phyloP scores from a whole-genome alignment of 1,140 invertebrate species.

The Mactra quadrangularis region DNA sequence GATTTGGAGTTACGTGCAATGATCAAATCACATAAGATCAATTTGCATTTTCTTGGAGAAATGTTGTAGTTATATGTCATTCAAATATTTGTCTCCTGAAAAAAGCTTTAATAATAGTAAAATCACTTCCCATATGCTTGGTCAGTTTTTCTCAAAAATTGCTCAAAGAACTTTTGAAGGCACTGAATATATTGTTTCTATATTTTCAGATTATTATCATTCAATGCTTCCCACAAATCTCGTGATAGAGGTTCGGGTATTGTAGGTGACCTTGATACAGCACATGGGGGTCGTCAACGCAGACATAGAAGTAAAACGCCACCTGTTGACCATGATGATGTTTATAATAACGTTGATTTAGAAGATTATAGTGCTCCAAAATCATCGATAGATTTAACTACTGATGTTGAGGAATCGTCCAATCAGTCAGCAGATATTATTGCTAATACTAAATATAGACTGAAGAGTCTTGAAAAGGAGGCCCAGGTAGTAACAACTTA shows the following conservation, averaged over 20 bases:
- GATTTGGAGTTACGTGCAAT: too few relatives aligned
- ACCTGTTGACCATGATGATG: constrained; percentile 67
- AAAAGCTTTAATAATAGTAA: too few relatives aligned
- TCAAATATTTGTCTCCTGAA: too few relatives aligned
- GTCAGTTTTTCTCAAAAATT: too few relatives aligned
- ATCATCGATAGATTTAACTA: constrained; percentile 65
- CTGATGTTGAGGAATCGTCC: constrained; percentile 75
- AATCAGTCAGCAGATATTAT: constrained; percentile 78
- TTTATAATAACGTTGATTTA: constrained; percentile 76
- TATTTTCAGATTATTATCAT: constrained; percentile 47
- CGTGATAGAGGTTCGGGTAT: background rate
- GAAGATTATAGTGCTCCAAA: constrained; percentile 60
- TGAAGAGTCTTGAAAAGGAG: constrained; percentile 79
- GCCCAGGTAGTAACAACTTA: constrained; percentile 76
- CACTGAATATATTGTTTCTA: too few relatives aligned
- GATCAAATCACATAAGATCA: too few relatives aligned
- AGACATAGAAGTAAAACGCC: constrained; percentile 38
- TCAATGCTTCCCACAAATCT: constrained; percentile 38
- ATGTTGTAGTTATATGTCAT: too few relatives aligned
- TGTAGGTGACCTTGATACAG: constrained; percentile 45
- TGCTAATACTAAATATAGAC: constrained; percentile 78
- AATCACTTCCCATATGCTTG: too few relatives aligned
- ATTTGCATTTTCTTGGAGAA: too few relatives aligned
- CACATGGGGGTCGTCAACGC: constrained; percentile 40
- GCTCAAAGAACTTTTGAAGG: too few relatives aligned